Percentiles rank a stretch among this genome's conserved stretches.
phyloP scores from a whole-genome alignment of 92 coral and sea anemone species.

The Meandrina meandrites region DNA sequence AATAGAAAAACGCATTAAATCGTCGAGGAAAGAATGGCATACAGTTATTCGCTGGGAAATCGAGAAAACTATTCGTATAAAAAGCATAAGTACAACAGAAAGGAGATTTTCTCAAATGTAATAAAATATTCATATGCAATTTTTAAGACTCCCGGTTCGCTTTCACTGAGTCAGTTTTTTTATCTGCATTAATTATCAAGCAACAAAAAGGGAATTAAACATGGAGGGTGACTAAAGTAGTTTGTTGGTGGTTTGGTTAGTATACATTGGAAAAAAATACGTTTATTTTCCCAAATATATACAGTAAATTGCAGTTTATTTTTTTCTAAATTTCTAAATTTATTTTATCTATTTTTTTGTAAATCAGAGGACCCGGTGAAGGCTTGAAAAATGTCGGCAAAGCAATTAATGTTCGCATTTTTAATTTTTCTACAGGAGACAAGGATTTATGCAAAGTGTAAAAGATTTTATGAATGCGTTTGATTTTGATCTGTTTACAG shows the following conservation, averaged over 20 bases:
- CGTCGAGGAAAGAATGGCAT: background rate
- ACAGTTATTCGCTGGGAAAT: background rate
- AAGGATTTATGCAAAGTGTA: background rate
- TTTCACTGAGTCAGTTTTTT: background rate
- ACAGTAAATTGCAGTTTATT: background rate
- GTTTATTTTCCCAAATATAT: too few species aligned
- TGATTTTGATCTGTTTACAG: background rate
- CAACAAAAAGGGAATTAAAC: background rate
- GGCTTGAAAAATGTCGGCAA: background rate
- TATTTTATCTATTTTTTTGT: too few species aligned
- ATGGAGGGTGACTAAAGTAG: background rate
- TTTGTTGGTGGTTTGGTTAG: background rate
- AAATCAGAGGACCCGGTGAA: background rate
- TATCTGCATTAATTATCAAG: background rate
- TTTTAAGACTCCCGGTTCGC: background rate
- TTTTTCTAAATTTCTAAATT: background rate
- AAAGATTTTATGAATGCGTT: background rate
- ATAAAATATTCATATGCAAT: background rate
- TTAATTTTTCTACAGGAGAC: slow-evolving; percentile 1
- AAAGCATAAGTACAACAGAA: background rate
- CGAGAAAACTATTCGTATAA: background rate
- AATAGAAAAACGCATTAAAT: background rate
- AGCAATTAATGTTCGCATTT: background rate
- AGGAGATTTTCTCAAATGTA: background rate
- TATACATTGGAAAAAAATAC: background rate